A percentile compares a stretch with the other conserved stretches of the same genome.
Evolutionary conservation across 2,888 invertebrate genomes (phyloP).

Genomic region (Scaptomyza cyrtandrae): DNA sequence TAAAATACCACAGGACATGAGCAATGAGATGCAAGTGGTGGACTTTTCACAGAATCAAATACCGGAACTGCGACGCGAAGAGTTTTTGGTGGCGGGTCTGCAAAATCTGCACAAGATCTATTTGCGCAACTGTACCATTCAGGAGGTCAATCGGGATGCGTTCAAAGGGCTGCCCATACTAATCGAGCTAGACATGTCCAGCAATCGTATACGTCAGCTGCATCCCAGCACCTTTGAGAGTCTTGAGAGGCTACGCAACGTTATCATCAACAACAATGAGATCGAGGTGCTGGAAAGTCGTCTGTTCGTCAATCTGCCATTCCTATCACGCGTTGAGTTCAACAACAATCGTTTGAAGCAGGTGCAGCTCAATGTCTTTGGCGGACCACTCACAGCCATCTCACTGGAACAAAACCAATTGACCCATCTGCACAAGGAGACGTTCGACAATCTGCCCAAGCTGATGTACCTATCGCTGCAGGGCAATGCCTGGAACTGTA

Average conservation of each 20-base stretch:
- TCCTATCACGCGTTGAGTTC: conserved; percentile 91
- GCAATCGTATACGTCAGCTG: conserved; percentile 88
- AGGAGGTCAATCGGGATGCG: conserved; percentile 90
- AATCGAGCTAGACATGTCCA: conserved; percentile 92
- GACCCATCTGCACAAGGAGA: conserved; percentile 88
- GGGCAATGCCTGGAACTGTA: conserved; percentile 95
- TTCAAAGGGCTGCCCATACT: conserved; percentile 91
- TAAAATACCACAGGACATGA: conserved; percentile 90
- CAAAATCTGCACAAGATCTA: conserved; percentile 93
- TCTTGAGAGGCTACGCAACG: conserved; percentile 89
- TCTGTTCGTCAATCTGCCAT: conserved; percentile 90
- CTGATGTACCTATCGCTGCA: conserved; percentile 90
- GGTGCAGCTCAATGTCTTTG: conserved; percentile 90
- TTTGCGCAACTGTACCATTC: conserved; percentile 90
- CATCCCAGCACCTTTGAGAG: conserved; percentile 90
- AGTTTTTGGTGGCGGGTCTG: conserved; percentile 89
- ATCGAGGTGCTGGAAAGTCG: conserved; percentile 90
- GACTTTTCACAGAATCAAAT: conserved; percentile 90
- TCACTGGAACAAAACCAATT: conserved; percentile 91
- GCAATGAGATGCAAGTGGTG: conserved; percentile 89
- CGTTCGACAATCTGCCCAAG: conserved; percentile 88
- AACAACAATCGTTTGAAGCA: conserved; percentile 90
- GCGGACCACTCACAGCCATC: conserved; percentile 88
- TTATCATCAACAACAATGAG: conserved; percentile 91
- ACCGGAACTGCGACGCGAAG: conserved; percentile 87